Base-by-base conservation (phyloP, 1,140 invertebrate genomes). In the Odontomachus brunneus region DNA sequence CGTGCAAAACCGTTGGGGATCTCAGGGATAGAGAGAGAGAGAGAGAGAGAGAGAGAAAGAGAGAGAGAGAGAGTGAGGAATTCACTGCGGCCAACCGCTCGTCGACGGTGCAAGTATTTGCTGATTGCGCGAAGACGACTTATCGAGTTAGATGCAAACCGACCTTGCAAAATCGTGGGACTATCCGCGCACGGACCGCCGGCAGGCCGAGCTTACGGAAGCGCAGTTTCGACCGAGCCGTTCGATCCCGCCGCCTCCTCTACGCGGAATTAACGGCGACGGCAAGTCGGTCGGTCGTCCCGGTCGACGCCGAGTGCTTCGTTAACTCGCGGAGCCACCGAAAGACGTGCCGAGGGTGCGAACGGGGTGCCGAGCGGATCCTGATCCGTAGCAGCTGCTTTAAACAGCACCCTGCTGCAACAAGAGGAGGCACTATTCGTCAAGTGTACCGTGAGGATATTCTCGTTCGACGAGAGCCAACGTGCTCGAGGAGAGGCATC, bases 221-320 rank as follows among this genome's bases (percentile, higher is more conserved):
- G 33, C 62, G 17, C 72, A 69, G n/a, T 59, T 63, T 57, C 82
- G 73, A 22, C 44, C 53, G 75, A 69, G n/a, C 33, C 17, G 63
- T 44, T 33, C 62, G 19, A 67, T 55, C 73, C 60, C 44, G 51
- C 15, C 53, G 82, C n/a, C 49, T 53, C 71, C 29, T 5, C 84
- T 74, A 89, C 88, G 84, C 80, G 67, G 83, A 90, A 90, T 90
- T 89, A 89, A 82, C 82, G 57, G 62, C 75, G 82, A 29, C 71
- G 71, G 75, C 82, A 81, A 11, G 38, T 44, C 38, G 38, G 38
- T 44, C 38, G 38, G 62, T 90, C 82, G 76, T 60, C 60, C 59
- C 60, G 62, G 38, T 48, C 60, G 15, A 84, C 82, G 82, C 82
- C 53, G 86, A 84, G 73, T 76, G 84, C 89, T 90, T 89, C 88